Conservation (phyloP, 2,113 vertebrate genomes). For the Microcebus lehilahytsara region DNA sequence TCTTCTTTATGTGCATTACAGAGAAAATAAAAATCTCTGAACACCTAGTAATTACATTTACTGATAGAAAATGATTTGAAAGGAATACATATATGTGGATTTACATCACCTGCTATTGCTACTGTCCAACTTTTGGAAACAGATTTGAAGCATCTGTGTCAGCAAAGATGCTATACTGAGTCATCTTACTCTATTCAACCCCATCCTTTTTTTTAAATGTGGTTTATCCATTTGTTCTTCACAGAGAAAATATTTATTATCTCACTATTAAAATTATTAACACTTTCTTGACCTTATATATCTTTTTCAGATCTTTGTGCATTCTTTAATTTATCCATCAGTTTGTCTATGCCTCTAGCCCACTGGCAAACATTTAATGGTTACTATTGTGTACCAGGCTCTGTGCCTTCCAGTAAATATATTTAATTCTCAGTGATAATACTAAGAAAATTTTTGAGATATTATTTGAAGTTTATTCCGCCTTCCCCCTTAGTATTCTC, state of each 20-base stretch:
- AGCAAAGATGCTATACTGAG: background rate
- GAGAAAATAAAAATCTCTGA: background rate
- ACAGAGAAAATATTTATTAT: background rate
- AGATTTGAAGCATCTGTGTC: background rate
- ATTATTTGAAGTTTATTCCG: background rate
- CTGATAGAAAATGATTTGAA: background rate
- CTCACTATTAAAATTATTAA: background rate
- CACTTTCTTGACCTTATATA: background rate
- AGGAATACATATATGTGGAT: background rate
- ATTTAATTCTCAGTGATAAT: background rate
- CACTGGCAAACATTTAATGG: background rate
- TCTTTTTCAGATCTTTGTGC: background rate
- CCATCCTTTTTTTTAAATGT: background rate
- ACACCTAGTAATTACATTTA: background rate
- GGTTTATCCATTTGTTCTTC: background rate
- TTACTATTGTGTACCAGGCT: background rate
- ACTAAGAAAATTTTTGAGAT: background rate
- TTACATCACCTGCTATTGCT: background rate
- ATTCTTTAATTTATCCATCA: background rate
- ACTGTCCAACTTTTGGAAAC: background rate
- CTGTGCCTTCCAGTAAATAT: background rate
- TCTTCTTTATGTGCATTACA: background rate
- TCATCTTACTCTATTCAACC: background rate
- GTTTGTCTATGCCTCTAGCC: background rate
- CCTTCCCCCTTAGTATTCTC: fast-evolving